Base-by-base conservation (phyloP, 1,140 invertebrate genomes). In the Megalopta genalis region DNA sequence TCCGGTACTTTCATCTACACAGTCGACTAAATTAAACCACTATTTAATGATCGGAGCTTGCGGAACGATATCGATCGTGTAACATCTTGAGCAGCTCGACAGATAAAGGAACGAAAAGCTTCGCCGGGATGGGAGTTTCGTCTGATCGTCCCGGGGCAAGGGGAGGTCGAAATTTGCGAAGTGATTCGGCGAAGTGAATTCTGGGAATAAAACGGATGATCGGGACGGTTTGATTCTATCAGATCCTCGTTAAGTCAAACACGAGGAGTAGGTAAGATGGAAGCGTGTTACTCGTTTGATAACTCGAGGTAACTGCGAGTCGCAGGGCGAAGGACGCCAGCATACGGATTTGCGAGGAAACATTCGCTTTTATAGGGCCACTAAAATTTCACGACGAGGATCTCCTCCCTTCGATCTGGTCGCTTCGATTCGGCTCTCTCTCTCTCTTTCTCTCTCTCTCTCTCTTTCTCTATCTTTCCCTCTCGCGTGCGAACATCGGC, bases 381-480 rank as follows among this genome's bases (percentile, higher is more conserved):
- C 65, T 88, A 84, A 88, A 89, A 87, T 88, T 88, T 89, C 82
- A 88, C 73, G 88, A 87, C 81, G 21, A 71, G 83, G 23, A 76
- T 72, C 60, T 68, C 67, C 69, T 62, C 68, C 23, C 68, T 60
- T 25, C 62, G 84, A 74, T 62, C 66, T 25, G 25, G 37, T 71
- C 37, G 27, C 52, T 70, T 64, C 49, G 74, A 46, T 79, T 59
- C 60, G 32, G 65, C 37, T 32, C 32, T 32, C 32, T 32, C 32
- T 32, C 32, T 32, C 32, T 4, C 32, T 32, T 32, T 32, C 32
- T 32, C 32, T 32, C 32, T 32, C 32, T 32, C 32, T 32, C 32
- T 32, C 32, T 32, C 32, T 32, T 4, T 32, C 32, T 32, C 32
- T 32, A 1, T 32, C 32, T 1, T 4, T 32, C 32, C 4, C 4